Evolutionary conservation across 2,888 invertebrate species (phyloP), one percentile per base, ranked within the genome.

Genomic region (Papilio gigon): DNA sequence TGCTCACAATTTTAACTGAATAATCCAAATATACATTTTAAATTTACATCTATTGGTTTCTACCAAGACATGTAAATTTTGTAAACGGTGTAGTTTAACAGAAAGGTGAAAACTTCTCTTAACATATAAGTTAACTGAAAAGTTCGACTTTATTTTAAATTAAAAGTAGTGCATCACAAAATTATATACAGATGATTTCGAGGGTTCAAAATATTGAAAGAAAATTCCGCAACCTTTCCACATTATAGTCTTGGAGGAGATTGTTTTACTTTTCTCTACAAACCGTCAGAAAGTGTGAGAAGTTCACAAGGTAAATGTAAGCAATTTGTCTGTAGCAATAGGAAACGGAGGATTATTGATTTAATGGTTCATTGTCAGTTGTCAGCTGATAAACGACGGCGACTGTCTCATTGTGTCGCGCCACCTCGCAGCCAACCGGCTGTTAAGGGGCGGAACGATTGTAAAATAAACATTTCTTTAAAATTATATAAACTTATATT

Each of bases 311-410:
- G 60, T 14, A 65, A 69, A 61, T 53, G 40, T 53, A 53, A 69
- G 50, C 68, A 65, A 65, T 69, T 69, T 69, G 37, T 65, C 25
- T 60, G 8, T 14, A 53, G 64, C 59, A 50, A 37, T 47, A 60
- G 64, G 64, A 65, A 63, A 33, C 40, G 60, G 5, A 40, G 65
- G 50, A 53, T 60, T 65, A 68, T 64, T 68, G 68, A 65, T 69
- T 69, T 69, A 60, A 69, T 65, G 68, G 50, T 61, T 65, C 65
- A 65, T 60, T 61, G 68, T 69, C 68, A 61, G 50, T 42, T 65
- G 68, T 65, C 65, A 69, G 65, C 61, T 69, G 68, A 69, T 65
- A 69, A 69, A 69, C 65, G 60, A 65, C 65, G 60, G 30, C 33
- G 53, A 25, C 40, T 69, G 68, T 65, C 40, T 69, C 53, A 40